Evolutionary conservation across 2,797 vertebrate genomes (phyloP).

Genomic region (Sus cebifrons): DNA sequence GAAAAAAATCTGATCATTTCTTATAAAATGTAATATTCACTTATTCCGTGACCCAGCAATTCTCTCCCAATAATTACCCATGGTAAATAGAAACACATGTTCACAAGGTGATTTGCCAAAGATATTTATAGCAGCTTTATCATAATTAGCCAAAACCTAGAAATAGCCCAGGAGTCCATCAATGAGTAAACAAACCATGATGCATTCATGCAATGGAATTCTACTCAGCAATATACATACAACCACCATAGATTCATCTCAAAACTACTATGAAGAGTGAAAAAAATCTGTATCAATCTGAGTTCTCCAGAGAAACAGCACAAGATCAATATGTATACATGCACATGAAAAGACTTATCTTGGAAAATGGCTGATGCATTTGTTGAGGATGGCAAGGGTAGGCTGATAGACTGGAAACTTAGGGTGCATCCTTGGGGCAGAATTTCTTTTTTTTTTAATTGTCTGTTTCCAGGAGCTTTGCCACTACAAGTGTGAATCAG

Average conservation of each 20-base stretch:
- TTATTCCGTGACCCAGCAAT: neutral
- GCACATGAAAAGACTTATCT: neutral
- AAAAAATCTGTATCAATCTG: neutral
- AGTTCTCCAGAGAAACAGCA: neutral
- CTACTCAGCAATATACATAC: neutral
- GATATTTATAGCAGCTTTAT: neutral
- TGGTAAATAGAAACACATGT: neutral
- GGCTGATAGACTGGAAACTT: neutral
- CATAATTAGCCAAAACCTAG: neutral
- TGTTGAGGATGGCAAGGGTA: neutral
- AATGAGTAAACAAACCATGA: neutral
- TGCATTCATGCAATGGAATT: neutral
- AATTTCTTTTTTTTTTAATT: neutral
- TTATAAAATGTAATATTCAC: neutral
- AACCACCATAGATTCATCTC: neutral
- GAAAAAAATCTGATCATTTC: neutral
- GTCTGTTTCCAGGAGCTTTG: neutral
- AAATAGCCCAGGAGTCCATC: neutral
- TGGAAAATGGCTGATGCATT: neutral
- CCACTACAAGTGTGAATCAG: neutral
- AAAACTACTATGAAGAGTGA: neutral
- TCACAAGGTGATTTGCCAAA: slow-evolving; percentile 2
- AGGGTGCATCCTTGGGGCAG: neutral
- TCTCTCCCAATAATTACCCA: neutral
- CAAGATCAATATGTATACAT: neutral